Conservation (phyloP, 37 sponge, comb jelly and placozoan genomes). For the Aphrocallistes beatrix region DNA sequence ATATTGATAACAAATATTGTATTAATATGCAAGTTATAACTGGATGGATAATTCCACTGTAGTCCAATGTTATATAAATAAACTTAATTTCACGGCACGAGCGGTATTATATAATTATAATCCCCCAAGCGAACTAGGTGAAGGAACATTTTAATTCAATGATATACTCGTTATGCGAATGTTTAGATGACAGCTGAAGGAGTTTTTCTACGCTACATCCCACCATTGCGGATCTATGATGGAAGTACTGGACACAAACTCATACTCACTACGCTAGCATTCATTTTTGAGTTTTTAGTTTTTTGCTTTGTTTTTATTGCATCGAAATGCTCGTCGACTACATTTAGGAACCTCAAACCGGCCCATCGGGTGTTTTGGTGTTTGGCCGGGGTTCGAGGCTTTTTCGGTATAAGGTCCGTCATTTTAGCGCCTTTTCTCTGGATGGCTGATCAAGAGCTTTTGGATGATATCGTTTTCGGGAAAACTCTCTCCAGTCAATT, state of each 20-base stretch:
- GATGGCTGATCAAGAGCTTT: neutral
- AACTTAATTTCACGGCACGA: no score
- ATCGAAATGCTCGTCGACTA: neutral
- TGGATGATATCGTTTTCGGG: neutral
- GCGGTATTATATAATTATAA: no score
- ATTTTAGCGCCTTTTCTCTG: neutral
- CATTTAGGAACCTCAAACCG: neutral
- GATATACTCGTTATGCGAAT: no score
- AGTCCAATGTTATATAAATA: no score
- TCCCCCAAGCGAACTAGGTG: no score
- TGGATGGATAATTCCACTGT: no score
- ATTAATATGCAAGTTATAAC: no score
- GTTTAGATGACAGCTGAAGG: no score
- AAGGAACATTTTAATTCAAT: no score
- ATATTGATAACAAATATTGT: no score
- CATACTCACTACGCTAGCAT: neutral
- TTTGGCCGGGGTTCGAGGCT: slow-evolving; percentile 4
- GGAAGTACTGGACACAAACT: neutral
- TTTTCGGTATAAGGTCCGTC: neutral
- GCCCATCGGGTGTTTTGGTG: slow-evolving; percentile 28
- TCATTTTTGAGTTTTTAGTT: neutral
- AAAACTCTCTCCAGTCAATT: neutral
- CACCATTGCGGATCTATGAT: neutral
- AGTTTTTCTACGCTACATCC: neutral
- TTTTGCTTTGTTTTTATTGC: neutral